Evolutionary conservation across 2,113 vertebrate species (phyloP).

Genomic region (Ictalurus furcatus): DNA sequence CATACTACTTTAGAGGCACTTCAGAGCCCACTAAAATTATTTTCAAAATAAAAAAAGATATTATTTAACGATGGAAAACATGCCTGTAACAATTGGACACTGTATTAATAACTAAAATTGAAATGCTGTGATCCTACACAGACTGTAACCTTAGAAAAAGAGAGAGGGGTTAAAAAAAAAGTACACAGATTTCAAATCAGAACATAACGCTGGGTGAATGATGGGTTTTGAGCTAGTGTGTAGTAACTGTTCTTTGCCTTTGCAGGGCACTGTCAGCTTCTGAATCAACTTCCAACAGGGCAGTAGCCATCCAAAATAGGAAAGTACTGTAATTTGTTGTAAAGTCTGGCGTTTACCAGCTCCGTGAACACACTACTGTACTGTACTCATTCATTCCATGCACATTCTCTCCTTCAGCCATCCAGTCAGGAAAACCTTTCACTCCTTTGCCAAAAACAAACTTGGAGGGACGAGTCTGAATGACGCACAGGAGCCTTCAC

Average conservation of each 20-base stretch:
- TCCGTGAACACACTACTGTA: constrained; percentile 35
- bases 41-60: background rate
- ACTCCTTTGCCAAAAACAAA: constrained; percentile 57
- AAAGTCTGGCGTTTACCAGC: constrained; percentile 26
- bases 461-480: constrained; percentile 45
- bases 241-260: constrained; percentile 48
- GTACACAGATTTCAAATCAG: background rate
- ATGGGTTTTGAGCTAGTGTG: constrained; percentile 13
- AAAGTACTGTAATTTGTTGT: constrained; percentile 30
- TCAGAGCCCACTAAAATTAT: background rate
- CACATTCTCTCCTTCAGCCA: constrained; percentile 42
- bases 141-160: background rate
- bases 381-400: constrained; percentile 48
- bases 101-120: background rate
- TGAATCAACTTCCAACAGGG: constrained; percentile 13
- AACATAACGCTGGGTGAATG: background rate
- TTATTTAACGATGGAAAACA: background rate
- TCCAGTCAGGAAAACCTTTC: constrained; percentile 51
- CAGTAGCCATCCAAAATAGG: constrained; percentile 18
- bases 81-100: background rate
- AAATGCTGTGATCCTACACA: background rate
- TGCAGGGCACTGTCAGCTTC: constrained; percentile 49
- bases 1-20: background rate
- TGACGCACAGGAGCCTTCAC: constrained; percentile 54
- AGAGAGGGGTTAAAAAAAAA: background rate